phyloP scores from a whole-genome alignment of 2,113 vertebrate genomes.

The Taurulus bubalis region DNA sequence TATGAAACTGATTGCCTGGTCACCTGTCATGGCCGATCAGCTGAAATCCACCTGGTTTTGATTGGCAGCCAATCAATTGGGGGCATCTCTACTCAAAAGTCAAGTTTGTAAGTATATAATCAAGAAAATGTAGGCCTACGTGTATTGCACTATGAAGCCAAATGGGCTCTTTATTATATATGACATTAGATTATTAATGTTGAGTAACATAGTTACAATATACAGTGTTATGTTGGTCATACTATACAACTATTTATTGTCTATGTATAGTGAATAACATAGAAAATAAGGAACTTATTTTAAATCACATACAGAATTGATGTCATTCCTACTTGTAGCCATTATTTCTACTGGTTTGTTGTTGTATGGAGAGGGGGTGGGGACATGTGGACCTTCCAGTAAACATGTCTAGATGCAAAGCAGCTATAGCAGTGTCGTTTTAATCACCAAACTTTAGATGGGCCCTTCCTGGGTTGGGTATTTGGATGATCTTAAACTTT shows the following conservation, averaged over 20 bases:
- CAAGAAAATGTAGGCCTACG: neutral
- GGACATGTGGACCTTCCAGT: conserved; percentile 13
- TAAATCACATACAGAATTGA: neutral
- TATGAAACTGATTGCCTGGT: too few species aligned
- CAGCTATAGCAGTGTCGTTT: neutral
- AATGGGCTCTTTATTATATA: neutral
- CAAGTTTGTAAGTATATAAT: neutral
- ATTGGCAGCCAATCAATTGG: too few species aligned
- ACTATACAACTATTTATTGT: neutral
- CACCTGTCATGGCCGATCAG: too few species aligned
- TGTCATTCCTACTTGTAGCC: neutral
- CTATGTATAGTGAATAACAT: neutral
- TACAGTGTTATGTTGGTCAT: neutral
- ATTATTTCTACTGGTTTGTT: neutral
- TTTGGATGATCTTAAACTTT: neutral
- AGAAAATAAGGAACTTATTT: neutral
- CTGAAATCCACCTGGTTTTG: too few species aligned
- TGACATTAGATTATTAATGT: neutral
- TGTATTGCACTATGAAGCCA: neutral
- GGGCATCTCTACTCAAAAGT: too few species aligned
- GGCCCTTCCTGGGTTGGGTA: neutral
- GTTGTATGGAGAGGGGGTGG: neutral
- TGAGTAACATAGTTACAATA: neutral
- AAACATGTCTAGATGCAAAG: neutral
- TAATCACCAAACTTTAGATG: neutral